Percentiles rank a stretch among this genome's conserved stretches.
phyloP scores from a whole-genome alignment of 1,140 invertebrate genomes.

The Aphaenogaster ashmeadi region DNA sequence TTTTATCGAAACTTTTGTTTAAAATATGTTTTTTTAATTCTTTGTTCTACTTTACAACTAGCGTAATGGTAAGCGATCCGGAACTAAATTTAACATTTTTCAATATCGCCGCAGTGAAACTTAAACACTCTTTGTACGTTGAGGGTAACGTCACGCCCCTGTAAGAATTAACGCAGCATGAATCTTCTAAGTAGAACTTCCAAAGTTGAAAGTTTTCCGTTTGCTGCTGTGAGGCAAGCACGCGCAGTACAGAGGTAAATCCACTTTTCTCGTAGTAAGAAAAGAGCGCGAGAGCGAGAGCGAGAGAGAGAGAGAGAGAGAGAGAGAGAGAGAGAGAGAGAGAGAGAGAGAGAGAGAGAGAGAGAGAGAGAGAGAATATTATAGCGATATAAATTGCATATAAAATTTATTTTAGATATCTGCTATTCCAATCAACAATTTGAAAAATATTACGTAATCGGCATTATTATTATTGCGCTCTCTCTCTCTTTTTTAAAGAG shows the following conservation, averaged over 20 bases:
- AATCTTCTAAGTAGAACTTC: conserved; percentile 56
- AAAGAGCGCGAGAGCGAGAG: background rate
- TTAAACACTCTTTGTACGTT: conserved; percentile 63
- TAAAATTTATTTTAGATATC: background rate
- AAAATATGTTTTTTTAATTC: conserved; percentile 43
- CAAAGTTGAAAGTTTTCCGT: conserved; percentile 61
- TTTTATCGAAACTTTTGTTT: conserved; percentile 28
- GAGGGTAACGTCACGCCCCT: conserved; percentile 35
- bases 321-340: background rate
- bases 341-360: background rate
- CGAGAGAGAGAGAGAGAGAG: background rate
- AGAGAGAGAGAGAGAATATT: background rate
- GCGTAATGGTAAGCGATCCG: conserved; percentile 3
- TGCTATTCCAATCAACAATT: conserved; percentile 13
- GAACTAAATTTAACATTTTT: conserved; percentile 65
- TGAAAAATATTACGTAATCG: background rate
- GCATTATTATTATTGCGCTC: background rate
- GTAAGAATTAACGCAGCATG: conserved; percentile 58
- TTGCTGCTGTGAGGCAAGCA: conserved; percentile 28
- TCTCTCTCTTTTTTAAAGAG: background rate
- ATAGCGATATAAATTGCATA: background rate
- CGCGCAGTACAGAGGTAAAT: conserved; percentile 40
- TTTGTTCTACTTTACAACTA: background rate
- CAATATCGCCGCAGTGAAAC: conserved; percentile 51
- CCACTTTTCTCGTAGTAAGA: conserved; percentile 35